Evolutionary conservation across 64 coral and sea anemone genomes (phyloP).

Genomic region (Catalaphyllia jardinei): DNA sequence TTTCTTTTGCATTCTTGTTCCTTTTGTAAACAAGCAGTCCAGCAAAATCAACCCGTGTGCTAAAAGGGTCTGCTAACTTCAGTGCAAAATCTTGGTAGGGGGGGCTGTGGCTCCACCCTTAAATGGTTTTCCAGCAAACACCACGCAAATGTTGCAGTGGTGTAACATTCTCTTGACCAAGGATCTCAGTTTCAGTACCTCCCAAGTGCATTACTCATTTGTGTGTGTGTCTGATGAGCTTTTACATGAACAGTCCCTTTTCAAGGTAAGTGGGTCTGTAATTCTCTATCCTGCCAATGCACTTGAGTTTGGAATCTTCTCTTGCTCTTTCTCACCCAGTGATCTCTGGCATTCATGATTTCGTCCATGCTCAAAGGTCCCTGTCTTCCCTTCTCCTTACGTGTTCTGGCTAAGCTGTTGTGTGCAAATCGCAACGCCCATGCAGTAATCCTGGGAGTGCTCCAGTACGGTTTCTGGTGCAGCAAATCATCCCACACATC

Average conservation of each 20-base stretch:
- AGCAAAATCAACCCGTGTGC: constrained; percentile 52
- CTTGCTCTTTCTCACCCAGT: constrained; percentile 70
- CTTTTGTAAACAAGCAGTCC: constrained; percentile 36
- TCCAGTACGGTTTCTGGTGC: constrained; percentile 35
- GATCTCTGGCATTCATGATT: constrained; percentile 39
- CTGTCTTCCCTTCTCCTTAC: not conserved
- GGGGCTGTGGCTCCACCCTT: constrained; percentile 29
- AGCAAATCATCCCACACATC: constrained; percentile 16
- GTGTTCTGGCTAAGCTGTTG: constrained; percentile 35
- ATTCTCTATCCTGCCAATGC: constrained; percentile 37
- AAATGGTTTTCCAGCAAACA: constrained; percentile 50
- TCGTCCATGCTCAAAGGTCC: constrained; percentile 9
- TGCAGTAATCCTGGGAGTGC: constrained; percentile 52
- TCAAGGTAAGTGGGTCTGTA: constrained; percentile 64
- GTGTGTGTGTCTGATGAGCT: constrained; percentile 54
- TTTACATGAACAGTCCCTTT: constrained; percentile 33
- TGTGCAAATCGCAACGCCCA: constrained; percentile 61
- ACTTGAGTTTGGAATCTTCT: constrained; percentile 7
- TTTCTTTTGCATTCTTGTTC: constrained; percentile 42
- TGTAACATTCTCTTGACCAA: constrained; percentile 57
- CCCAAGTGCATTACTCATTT: constrained; percentile 54
- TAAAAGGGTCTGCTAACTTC: constrained; percentile 41
- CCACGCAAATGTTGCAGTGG: constrained; percentile 54
- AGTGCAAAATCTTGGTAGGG: constrained; percentile 58
- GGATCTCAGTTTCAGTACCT: constrained; percentile 38